phyloP scores from a whole-genome alignment of 2,113 vertebrate species.

The Odocoileus virginianus region DNA sequence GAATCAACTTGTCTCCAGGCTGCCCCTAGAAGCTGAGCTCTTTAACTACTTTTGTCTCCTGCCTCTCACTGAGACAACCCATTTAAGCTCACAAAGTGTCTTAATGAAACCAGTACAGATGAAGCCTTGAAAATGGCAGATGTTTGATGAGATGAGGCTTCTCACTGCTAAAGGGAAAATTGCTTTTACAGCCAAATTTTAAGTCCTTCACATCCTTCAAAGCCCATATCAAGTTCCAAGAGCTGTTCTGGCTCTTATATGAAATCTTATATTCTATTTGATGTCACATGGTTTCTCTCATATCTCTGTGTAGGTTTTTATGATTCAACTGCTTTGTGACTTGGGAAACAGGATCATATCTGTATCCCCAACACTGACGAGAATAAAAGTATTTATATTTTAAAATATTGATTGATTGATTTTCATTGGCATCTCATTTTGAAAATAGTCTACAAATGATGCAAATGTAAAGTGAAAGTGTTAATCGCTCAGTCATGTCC shows the following conservation, averaged over 20 bases:
- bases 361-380: not conserved
- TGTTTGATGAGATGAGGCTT: not conserved
- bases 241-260: not conserved
- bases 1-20: not conserved
- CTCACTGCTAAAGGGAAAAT: not conserved
- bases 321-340: not conserved
- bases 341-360: not conserved
- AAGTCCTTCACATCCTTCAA: not conserved
- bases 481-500: not conserved
- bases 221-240: not conserved
- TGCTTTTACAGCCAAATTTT: not conserved
- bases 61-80: not conserved
- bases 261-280: not conserved
- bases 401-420: not conserved
- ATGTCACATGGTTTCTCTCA: not conserved
- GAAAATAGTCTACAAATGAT: not conserved
- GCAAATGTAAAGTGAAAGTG: not conserved
- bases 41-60: not conserved
- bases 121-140: not conserved
- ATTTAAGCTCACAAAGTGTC: not conserved
- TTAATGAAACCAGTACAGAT: not conserved
- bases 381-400: not conserved
- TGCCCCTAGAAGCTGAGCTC: not conserved
- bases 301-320: not conserved
- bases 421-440: not conserved